These are phyloP conservation scores for Platerodrilus igneus DNA, from an alignment of 2,888 invertebrate species.

Conservation along the genomic window DNA sequence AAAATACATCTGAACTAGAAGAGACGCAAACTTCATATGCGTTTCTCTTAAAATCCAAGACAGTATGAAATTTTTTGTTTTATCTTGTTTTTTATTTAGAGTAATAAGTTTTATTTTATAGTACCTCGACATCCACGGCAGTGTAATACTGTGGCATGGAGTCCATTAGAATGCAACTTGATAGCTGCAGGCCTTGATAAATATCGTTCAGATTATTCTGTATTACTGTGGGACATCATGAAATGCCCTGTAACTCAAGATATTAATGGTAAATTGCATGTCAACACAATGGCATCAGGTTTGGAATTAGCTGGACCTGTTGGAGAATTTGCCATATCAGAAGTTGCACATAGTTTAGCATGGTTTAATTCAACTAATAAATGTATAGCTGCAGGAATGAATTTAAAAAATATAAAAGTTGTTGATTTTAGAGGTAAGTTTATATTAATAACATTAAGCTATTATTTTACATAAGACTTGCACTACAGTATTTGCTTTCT, in stretches of 20 bases:
- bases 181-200: slow-evolving; percentile 86
- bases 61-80: too few relatives aligned
- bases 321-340: slow-evolving; percentile 76
- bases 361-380: slow-evolving; percentile 76
- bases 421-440: slow-evolving; percentile 80
- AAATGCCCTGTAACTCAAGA: slow-evolving; percentile 46
- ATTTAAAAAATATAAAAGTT: slow-evolving; percentile 80
- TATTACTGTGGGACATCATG: slow-evolving; percentile 83
- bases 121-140: slow-evolving; percentile 80
- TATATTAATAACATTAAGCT: background rate
- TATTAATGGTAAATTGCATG: slow-evolving; percentile 37
- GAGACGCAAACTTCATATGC: too few relatives aligned
- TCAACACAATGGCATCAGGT: slow-evolving; percentile 45
- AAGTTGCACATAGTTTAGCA: slow-evolving; percentile 76
- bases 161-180: slow-evolving; percentile 73
- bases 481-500: background rate
- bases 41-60: too few relatives aligned
- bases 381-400: slow-evolving; percentile 83
- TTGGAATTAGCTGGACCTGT: slow-evolving; percentile 57
- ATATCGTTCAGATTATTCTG: slow-evolving; percentile 81
- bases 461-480: slow-evolving; percentile 2
- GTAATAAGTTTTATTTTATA: slow-evolving; percentile 46
- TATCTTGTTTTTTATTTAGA: too few relatives aligned
- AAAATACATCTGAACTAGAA: too few relatives aligned
- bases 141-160: slow-evolving; percentile 87